Evolutionary conservation across 2,113 vertebrate genomes (phyloP), one percentile per base, ranked within the genome.

Genomic region (Silurus meridionalis): DNA sequence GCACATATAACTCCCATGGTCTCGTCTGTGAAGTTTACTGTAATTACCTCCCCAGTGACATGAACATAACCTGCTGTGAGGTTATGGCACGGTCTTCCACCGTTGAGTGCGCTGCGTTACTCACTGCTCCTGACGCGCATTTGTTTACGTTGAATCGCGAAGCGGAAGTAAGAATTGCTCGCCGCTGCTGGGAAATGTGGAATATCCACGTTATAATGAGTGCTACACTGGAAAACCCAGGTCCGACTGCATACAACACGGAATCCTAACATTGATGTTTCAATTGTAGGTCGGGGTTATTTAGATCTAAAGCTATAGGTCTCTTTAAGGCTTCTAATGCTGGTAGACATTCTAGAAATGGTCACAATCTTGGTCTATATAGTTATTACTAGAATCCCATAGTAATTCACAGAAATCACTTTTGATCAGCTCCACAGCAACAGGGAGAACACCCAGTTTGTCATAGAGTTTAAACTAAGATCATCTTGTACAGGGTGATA

Each of bases 131-230:
- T 67, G 25, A 75, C 63, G 61, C 25, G 6, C 23, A 52, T 67
- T 82, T 90, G 87, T 90, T 84, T 82, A 63, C 48, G 63, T n/a
- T 66, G 25, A 28, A n/a, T 28, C 80, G 21, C 60, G 48, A 83
- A 79, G 83, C 82, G 83, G 87, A 89, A 91, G 84, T 52, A 37
- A 82, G 77, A 85, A 72, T 5, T 21, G 77, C 55, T 67, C 37
- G 67, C 46, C 63, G 67, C 28, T 89, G 84, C 84, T 87, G 79
- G 88, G 89, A 91, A 91, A 88, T 82, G 50, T 81, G 85, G 85
- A 88, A 88, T 85, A 84, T 85, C 88, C 85, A 75, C 72, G 69
- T 14, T 55, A 0, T 84, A 72, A 86, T 71, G 46, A 86, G 66
- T 64, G 75, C 50, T 60, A 10, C 25, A 69, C 71, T 23, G 85